These are phyloP conservation scores for Helicorthomorpha holstii DNA, from an alignment of 1,140 invertebrate species.

Conservation along the genomic window DNA sequence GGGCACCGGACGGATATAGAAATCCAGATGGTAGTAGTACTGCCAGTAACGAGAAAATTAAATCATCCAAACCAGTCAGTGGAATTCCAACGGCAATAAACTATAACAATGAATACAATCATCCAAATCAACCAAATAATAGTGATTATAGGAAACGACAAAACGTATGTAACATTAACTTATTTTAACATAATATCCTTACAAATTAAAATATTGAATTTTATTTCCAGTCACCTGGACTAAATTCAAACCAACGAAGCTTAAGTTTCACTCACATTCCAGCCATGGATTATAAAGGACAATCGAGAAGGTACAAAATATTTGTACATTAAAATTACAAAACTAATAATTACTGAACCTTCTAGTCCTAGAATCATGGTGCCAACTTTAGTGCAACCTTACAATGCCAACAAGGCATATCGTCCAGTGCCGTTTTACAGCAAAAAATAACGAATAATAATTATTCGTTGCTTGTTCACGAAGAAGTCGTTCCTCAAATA, in stretches of 20 bases:
- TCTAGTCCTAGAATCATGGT: not conserved
- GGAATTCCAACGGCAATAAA: not conserved
- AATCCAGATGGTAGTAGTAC: not conserved
- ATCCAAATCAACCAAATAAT: not conserved
- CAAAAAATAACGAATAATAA: too few species aligned
- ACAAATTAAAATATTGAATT: not conserved
- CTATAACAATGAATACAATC: not conserved
- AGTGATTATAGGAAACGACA: not conserved
- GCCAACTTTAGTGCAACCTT: not conserved
- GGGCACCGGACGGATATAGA: not conserved
- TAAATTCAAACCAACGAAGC: not conserved
- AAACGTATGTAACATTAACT: not conserved
- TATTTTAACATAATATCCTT: not conserved
- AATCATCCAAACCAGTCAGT: not conserved
- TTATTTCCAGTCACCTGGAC: not conserved
- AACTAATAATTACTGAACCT: not conserved
- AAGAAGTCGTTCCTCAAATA: too few species aligned
- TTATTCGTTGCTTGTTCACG: too few species aligned
- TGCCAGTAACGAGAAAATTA: not conserved
- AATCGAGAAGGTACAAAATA: not conserved
- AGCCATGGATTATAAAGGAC: not conserved
- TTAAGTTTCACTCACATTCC: not conserved
- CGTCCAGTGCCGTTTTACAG: not conserved
- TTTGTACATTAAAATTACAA: not conserved
- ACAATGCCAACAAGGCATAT: not conserved